Evolutionary conservation across 2,113 vertebrate species (phyloP).

Genomic region (Meriones unguiculatus): DNA sequence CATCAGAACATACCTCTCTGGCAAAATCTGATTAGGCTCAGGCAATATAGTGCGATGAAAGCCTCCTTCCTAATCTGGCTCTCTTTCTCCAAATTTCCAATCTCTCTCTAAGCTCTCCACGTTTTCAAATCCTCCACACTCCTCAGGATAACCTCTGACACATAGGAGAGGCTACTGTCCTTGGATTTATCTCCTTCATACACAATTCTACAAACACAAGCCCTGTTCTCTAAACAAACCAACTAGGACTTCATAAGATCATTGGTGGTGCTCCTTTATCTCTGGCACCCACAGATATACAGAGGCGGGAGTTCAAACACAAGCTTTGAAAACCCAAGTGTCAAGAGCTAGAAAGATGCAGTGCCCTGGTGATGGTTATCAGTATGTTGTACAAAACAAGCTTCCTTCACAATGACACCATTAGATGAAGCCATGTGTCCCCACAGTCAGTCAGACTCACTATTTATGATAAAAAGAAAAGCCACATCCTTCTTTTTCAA

Average conservation of each 20-base stretch:
- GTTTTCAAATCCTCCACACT: background rate
- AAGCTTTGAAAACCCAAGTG: background rate
- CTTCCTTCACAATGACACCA: background rate
- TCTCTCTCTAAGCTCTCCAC: background rate
- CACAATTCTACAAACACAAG: background rate
- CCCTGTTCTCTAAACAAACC: background rate
- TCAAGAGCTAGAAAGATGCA: background rate
- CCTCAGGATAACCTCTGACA: background rate
- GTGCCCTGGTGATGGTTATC: background rate
- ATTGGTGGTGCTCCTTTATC: background rate
- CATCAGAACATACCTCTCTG: background rate
- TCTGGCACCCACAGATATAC: background rate
- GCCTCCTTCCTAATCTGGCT: background rate
- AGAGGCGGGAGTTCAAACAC: background rate
- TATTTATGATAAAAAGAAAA: background rate
- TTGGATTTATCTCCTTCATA: background rate
- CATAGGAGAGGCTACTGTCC: background rate
- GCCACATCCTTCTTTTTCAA: background rate
- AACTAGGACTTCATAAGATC: background rate
- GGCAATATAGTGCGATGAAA: background rate
- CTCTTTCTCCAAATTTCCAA: background rate
- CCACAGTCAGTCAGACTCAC: background rate
- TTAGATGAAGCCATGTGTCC: background rate
- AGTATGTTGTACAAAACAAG: background rate
- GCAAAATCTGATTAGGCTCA: background rate